phyloP scores from a whole-genome alignment of 64 coral and sea anemone species.

The Hydrozoanthus tunicans region DNA sequence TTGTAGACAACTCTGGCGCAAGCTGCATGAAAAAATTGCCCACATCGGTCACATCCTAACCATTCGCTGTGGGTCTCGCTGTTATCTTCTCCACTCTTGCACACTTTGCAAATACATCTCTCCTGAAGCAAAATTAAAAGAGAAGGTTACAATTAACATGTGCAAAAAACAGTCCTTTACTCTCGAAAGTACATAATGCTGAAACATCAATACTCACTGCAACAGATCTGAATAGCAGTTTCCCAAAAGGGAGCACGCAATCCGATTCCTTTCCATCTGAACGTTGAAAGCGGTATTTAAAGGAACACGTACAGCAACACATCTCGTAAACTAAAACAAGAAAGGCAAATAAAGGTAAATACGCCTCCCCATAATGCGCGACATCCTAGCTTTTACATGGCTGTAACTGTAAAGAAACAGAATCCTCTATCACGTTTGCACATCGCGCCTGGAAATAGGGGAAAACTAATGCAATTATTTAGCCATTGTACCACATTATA shows the following conservation, averaged over 20 bases:
- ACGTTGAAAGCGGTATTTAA: not conserved
- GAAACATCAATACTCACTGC: not conserved
- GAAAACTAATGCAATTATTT: not conserved
- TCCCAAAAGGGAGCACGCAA: constrained; percentile 15
- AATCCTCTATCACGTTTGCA: not conserved
- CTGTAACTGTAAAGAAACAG: constrained; percentile 8
- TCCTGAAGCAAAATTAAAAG: not conserved
- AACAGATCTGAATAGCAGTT: not conserved
- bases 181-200: constrained; percentile 7
- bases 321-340: not conserved
- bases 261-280: not conserved
- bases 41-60: not conserved
- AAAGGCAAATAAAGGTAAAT: not conserved
- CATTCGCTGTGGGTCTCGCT: not conserved
- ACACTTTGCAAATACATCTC: constrained; percentile 19
- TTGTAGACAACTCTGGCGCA: not conserved
- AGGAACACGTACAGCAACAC: constrained; percentile 4
- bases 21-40: constrained; percentile 1
- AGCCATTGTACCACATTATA: not conserved
- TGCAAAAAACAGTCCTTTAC: not conserved
- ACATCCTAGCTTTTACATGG: no score
- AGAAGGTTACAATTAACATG: not conserved
- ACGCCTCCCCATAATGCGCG: no score
- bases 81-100: constrained; percentile 7
- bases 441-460: constrained; percentile 1